Base-by-base conservation (phyloP, 1,140 invertebrate genomes). In the Lethrus apterus region DNA sequence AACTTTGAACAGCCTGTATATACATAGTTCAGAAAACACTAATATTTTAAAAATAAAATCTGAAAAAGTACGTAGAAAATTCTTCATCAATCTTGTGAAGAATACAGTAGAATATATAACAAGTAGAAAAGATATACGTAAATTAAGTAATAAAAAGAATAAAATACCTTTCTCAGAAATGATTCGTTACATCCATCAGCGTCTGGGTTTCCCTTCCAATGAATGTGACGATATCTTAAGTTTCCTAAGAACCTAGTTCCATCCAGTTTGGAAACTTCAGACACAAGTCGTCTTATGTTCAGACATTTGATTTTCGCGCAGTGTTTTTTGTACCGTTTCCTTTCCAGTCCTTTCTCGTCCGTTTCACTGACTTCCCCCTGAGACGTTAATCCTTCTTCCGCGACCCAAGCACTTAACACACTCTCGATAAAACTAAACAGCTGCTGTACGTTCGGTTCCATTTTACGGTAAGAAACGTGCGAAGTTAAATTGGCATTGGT, bases 401-500 rank as follows among this genome's bases (percentile, higher is more conserved):
- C 77, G 8, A 78, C 78, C 78, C 78, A 80, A 14, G 79, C 77
- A 56, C 78, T 80, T 26, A 80, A 60, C 21, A 81, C 78, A 48
- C 76, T 76, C 62, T 83, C 81, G 36, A 84, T 83, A 57, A 84
- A 84, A 60, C 79, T 82, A 63, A 84, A 84, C 44, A 84, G 70
- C 64, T 83, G 79, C 61, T 83, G 80, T n/a, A 84, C 81, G 62
- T 84, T 83, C n/a, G 79, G 75, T 57, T 81, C 76, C 67, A 73
- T 69, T 52, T 62, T 70, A 35, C 46, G 63, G 63, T 43, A 70
- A 10, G 58, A 52, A 33, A 60, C 55, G 46, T 63, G 58, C 34
- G 61, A 60, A 15, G 21, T 40, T 15, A 63, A 44, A 44, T 62
- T 59, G 4, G 62, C 62, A 60, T 81, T 80, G 43, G 79, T 76